Evolutionary conservation across 1,140 invertebrate species (phyloP), one percentile per base, ranked within the genome.

Genomic region (Drosophila cardini): DNA sequence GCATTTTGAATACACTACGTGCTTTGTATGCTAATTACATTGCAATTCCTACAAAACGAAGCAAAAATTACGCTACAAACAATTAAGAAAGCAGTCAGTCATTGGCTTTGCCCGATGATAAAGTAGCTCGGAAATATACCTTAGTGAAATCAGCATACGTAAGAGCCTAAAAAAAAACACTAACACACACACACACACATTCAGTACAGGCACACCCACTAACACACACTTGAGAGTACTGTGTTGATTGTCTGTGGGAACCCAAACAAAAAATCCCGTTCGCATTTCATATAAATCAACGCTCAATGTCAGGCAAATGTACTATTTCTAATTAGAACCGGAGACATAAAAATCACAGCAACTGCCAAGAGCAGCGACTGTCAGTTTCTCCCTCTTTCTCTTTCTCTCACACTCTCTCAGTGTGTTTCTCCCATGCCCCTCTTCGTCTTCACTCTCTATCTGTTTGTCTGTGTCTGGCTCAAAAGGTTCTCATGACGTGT

Each of bases 241-340:
- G 68, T 21, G 68, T 69, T 75, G 57, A 77, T 81, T 77, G 63
- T 63, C 69, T 86, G 78, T 86, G 82, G 75, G 78, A 86, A 78
- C 63, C 38, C 52, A 78, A 63, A 50, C 71, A 85, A 69, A 74
- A 58, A 69, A 80, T 53, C 16, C 46, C 36, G 55, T 67, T 67
- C 76, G 57, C 83, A 61, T 76, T 83, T 87, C 69, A 52, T 53
- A 89, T 84, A 87, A 87, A 87, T 87, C 84, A 87, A 56, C 80
- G 84, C 80, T 89, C 83, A 87, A 89, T 87, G 83, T 76, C 83
- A 87, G 67, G 61, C 36, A 68, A 26, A 80, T 75, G 72, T 84
- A 80, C 75, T 69, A 78, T 69, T 82, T 89, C 72, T 84, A 89
- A 89, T 89, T 89, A 89, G 84, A 89, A 89, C 84, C 84, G 84